Conservation (phyloP, 1,140 invertebrate genomes). For the Drosophila tsacasi region DNA sequence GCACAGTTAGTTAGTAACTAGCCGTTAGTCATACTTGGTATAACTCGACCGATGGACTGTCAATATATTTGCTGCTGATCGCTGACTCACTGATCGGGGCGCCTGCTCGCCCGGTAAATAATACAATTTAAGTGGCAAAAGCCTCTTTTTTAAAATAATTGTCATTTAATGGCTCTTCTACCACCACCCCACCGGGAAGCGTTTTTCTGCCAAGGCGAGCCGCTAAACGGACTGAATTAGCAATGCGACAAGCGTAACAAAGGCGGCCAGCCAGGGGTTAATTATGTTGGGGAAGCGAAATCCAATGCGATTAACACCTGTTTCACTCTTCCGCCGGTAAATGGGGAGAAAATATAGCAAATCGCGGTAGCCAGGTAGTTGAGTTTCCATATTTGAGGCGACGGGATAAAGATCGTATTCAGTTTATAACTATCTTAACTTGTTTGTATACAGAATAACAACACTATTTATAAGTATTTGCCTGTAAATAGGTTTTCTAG, state of each 20-base stretch:
- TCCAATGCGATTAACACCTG: slow-evolving; percentile 21
- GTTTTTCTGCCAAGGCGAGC: slow-evolving; percentile 44
- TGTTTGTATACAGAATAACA: too few relatives aligned
- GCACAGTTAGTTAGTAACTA: not conserved
- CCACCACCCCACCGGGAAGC: slow-evolving; percentile 34
- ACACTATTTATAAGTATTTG: not conserved
- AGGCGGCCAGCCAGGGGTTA: slow-evolving; percentile 32
- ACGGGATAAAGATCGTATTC: not conserved
- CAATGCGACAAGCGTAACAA: slow-evolving; percentile 37
- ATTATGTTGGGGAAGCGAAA: slow-evolving; percentile 35
- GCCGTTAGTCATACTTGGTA: not conserved
- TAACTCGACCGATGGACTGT: not conserved
- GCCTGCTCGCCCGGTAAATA: slow-evolving; percentile 9
- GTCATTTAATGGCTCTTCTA: slow-evolving; percentile 22
- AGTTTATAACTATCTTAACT: not conserved
- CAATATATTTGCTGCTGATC: slow-evolving; percentile 1
- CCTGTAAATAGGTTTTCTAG: not conserved
- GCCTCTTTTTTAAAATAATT: slow-evolving; percentile 21
- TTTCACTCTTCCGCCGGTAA: slow-evolving; percentile 19
- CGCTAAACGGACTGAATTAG: slow-evolving; percentile 39
- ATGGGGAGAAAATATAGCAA: not conserved
- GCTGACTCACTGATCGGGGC: slow-evolving; percentile 6
- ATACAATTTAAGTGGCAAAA: slow-evolving; percentile 22
- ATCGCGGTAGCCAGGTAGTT: not conserved
- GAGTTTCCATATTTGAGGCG: not conserved